Conservation (phyloP, 2,113 vertebrate genomes). For the Glareola pratincola region DNA sequence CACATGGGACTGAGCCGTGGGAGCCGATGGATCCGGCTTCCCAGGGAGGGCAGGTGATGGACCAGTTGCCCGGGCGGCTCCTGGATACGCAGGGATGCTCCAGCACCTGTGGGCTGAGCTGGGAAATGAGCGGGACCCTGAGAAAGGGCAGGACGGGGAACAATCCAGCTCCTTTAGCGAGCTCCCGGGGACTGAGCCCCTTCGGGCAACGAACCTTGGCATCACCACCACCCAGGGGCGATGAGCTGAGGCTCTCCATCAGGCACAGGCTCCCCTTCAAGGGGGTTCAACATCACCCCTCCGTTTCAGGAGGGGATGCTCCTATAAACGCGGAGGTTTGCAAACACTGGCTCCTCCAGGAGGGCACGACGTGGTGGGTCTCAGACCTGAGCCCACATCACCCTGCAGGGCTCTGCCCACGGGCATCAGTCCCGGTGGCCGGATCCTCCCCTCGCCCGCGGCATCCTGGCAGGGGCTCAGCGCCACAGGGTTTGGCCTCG, state of each 20-base stretch:
- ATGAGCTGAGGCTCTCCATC: accelerated
- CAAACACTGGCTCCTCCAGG: accelerated
- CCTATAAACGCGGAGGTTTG: accelerated
- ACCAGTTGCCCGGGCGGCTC: accelerated
- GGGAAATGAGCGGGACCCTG: accelerated
- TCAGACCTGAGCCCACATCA: not conserved
- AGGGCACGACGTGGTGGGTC: accelerated
- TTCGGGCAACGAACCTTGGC: not conserved
- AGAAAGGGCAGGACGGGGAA: not conserved
- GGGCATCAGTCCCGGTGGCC: not conserved
- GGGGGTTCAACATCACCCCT: not conserved
- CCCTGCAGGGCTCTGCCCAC: not conserved
- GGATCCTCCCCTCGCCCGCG: accelerated
- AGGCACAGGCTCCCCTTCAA: not conserved
- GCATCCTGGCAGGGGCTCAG: not conserved
- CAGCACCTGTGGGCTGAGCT: not conserved
- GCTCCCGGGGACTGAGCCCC: accelerated
- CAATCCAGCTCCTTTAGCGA: accelerated
- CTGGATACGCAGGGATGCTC: accelerated
- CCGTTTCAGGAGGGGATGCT: not conserved
- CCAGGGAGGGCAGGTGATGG: accelerated
- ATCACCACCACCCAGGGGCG: accelerated
- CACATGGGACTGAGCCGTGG: accelerated
- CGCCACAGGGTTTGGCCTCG: accelerated
- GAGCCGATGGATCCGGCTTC: accelerated